Evolutionary conservation across 2,888 invertebrate genomes (phyloP), one percentile per base, ranked within the genome.

Genomic region (Schrankia costaestrigalis): DNA sequence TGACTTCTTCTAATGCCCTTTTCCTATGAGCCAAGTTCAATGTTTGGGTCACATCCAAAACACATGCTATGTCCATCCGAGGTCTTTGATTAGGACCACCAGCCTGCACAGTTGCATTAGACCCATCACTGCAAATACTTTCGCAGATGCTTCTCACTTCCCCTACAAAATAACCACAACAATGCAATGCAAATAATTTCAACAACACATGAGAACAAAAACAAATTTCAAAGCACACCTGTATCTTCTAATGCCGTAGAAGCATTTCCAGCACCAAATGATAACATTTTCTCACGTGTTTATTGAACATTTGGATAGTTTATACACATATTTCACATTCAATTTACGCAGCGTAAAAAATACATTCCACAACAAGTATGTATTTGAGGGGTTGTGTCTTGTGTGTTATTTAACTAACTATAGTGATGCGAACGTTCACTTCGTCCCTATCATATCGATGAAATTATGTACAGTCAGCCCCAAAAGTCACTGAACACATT

Each of bases 61-160:
- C 94, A 83, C 95, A 95, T 31, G 93, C 96, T 44, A 97, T 94
- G 76, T 97, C 96, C 94, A 96, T 96, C 56, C 91, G 90, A 12
- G 93, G 91, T 52, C 92, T 70, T 43, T 78, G 79, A 52, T 78
- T 84, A 1, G 74, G 57, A 15, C 63, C 72, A 27, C 80, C 78
- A 10, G 84, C 66, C 54, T 87, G 87, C 18, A 88, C 82, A 3
- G 88, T 89, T 21, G 87, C 83, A 48, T 71, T 84, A n/a, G 89
- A 89, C 7, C 87, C 88, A 84, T 89, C 88, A 47, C 89, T 89
- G 60, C 88, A 86, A 31, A 88, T 70, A 70, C 89, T 89, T 57
- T 88, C 89, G 63, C 88, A 87, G 59, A 87, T 84, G 64, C 89
- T 88, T 61, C 85, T 79, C 45, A 82, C 86, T 76, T 89, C 89